phyloP scores from a whole-genome alignment of 35 echinoderm and acorn worm species.

The Apostichopus parvimensis region DNA sequence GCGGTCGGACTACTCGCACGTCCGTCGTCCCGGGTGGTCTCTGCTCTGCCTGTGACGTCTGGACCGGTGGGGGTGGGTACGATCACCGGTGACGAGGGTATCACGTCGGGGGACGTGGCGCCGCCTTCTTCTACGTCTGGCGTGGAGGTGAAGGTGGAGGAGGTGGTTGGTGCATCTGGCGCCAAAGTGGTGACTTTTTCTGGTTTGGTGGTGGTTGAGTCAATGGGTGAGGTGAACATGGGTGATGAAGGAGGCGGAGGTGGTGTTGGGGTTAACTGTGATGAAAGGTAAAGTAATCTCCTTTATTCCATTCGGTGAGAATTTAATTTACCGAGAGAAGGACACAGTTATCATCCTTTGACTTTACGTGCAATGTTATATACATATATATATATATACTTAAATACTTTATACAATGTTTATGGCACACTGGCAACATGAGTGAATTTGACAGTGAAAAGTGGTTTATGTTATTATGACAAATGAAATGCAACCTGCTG shows the following conservation, averaged over 20 bases:
- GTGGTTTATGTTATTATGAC: too few relatives aligned
- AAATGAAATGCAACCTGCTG: too few relatives aligned
- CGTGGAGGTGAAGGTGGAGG: background rate
- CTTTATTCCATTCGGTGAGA: too few relatives aligned
- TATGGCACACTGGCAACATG: too few relatives aligned
- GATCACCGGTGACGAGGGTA: background rate
- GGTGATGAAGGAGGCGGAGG: constrained; percentile 24
- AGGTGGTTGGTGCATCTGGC: background rate
- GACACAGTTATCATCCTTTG: too few relatives aligned
- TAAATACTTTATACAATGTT: too few relatives aligned
- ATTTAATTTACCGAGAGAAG: too few relatives aligned
- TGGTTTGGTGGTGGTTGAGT: background rate
- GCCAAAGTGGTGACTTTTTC: background rate
- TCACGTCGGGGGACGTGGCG: background rate
- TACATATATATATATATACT: too few relatives aligned
- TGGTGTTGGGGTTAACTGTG: constrained; percentile 20
- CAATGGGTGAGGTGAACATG: background rate
- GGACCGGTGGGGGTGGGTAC: background rate
- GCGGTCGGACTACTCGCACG: background rate
- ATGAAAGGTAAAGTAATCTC: background rate
- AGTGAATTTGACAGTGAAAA: too few relatives aligned
- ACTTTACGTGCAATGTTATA: too few relatives aligned
- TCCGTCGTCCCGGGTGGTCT: background rate
- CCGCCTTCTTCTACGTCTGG: background rate
- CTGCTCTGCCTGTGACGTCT: background rate